phyloP scores from a whole-genome alignment of 2,113 vertebrate species.

The Amia ocellicauda region DNA sequence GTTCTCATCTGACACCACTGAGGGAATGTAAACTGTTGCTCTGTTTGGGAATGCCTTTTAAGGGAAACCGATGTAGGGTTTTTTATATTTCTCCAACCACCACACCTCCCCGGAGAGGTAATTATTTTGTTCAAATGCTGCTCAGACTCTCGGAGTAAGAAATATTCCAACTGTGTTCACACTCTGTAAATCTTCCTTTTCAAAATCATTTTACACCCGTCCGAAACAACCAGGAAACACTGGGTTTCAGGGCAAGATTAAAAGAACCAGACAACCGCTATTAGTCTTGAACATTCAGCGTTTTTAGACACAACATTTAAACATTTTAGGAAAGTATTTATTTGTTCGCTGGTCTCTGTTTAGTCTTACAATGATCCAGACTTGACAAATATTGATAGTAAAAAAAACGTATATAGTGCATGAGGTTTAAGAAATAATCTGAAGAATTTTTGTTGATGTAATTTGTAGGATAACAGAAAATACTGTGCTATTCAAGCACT shows the following conservation, averaged over 20 bases:
- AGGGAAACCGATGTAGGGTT: slow-evolving; percentile 73
- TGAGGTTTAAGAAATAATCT: too few relatives aligned
- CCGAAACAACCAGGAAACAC: slow-evolving; percentile 67
- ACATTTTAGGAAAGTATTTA: too few relatives aligned
- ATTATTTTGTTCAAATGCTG: slow-evolving; percentile 86
- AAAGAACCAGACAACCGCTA: slow-evolving; percentile 34
- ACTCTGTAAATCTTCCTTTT: slow-evolving; percentile 89
- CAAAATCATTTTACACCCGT: slow-evolving; percentile 81
- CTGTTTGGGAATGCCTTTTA: slow-evolving; percentile 86
- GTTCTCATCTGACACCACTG: slow-evolving; percentile 83
- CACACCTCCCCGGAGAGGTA: slow-evolving; percentile 81
- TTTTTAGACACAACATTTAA: too few relatives aligned
- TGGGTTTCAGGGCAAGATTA: slow-evolving; percentile 29
- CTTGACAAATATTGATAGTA: too few relatives aligned
- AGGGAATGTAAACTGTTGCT: slow-evolving; percentile 79
- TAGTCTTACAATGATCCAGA: too few relatives aligned
- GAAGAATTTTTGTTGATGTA: too few relatives aligned
- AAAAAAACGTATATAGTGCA: too few relatives aligned
- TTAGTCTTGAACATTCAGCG: slow-evolving; percentile 20
- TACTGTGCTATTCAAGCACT: too few relatives aligned
- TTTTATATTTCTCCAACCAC: slow-evolving; percentile 76
- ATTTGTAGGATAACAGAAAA: too few relatives aligned
- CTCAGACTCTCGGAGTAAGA: slow-evolving; percentile 79
- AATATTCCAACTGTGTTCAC: slow-evolving; percentile 87
- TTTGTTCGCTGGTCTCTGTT: too few relatives aligned